A percentile compares a stretch with the other conserved stretches of the same genome.
These are phyloP conservation scores for Eulemur rubriventer DNA, from an alignment of 2,797 vertebrate species.

Conservation along the genomic window DNA sequence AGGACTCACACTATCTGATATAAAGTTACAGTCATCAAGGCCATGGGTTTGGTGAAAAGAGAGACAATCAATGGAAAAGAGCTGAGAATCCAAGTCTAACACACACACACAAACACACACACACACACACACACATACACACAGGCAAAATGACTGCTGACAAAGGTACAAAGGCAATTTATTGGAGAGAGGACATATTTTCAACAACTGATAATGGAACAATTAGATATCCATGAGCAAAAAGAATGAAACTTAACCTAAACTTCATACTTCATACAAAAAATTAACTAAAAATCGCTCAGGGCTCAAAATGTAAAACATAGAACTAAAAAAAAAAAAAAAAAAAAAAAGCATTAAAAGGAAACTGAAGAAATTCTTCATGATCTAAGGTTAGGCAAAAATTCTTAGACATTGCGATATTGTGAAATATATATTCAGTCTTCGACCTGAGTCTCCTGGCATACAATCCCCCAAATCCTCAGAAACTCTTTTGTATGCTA, in stretches of 20 bases:
- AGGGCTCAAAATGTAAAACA: background rate
- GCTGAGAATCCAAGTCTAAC: background rate
- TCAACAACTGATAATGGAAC: too few species aligned
- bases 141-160: background rate
- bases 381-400: background rate
- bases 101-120: background rate
- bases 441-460: background rate
- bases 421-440: background rate
- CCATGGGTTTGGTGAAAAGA: background rate
- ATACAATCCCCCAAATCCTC: background rate
- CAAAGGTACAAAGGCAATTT: background rate
- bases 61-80: background rate
- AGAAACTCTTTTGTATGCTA: background rate
- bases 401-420: background rate
- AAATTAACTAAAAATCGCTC: background rate
- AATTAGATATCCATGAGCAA: too few species aligned
- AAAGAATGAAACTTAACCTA: too few species aligned
- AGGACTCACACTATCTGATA: background rate
- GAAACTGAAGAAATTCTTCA: conserved; percentile 18
- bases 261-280: too few species aligned
- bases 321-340: background rate
- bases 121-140: background rate
- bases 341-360: background rate
- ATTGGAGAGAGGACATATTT: too few species aligned
- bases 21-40: background rate